Base-by-base conservation (phyloP, 2,113 vertebrate species). In the Oncorhynchus mykiss region DNA sequence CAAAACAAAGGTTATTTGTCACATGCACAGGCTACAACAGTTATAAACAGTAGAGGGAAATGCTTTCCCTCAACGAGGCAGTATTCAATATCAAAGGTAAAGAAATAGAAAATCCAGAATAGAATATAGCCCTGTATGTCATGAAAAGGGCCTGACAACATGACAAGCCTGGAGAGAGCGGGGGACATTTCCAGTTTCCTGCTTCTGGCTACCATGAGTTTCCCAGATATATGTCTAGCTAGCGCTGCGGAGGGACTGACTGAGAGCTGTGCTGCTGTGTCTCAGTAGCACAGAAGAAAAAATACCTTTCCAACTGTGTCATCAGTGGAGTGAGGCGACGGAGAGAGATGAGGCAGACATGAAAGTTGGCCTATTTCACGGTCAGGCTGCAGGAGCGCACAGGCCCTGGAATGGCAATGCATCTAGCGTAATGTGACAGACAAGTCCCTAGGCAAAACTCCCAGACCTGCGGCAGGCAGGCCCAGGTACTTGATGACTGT, bases 361-460 rank as follows among this genome's bases (percentile, higher is more conserved):
- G 88, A 92, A 92, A 92, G 91, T 93, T 94, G 92, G 93, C 92
- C 93, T 93, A 94, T 94, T 94, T 94, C 92, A 92, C 89, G 93
- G 93, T 92, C 91, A 93, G 91, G 89, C 90, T 88, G 84, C 84
- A 80, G 90, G 84, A 92, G 88, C 80, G 90, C 79, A 84, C 78
- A 90, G 88, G 90, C 90, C 90, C 86, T 93, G 92, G 92, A 94
- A 92, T 93, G 92, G 92, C 93, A 92, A 93, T 88, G 91, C 91
- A 84, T 93, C 91, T 92, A 88, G 91, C 91, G 90, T 91, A 93
- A 93, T 92, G 92, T 93, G 93, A 94, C 93, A 94, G 93, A 92
- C 89, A 89, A 91, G 92, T 94, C 93, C 92, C 93, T 83, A 91
- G 92, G 93, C 92, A 89, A 92, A 91, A 93, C 80, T 86, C 82